Evolutionary conservation across 2,888 invertebrate species (phyloP), one percentile per base, ranked within the genome.

Genomic region (Plebejus anna): DNA sequence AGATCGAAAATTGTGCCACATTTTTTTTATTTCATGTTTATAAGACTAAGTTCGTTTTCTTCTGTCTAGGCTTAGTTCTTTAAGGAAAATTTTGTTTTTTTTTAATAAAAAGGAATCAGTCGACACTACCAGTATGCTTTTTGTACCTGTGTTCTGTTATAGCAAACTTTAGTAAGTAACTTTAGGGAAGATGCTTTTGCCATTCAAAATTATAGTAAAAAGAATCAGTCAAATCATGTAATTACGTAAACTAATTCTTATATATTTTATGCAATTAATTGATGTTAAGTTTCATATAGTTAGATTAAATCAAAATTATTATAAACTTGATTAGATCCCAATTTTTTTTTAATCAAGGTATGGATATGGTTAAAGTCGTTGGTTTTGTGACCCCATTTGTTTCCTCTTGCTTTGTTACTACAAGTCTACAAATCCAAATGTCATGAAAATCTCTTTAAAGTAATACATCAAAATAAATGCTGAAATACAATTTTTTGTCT

Each of bases 1-100:
- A 66, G 32, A 66, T 36, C 66, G 13, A 66, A 36, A 66, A 5
- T 32, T 66, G 66, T 66, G 66, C 66, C 66, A 36, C 66, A 28
- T 61, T 61, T 28, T 13, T 4, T 66, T 32, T 66, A 11, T 66
- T 32, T 59, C 59, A 2, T 7, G 59, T 59, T 22, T 9, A 16
- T 22, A 61, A 61, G 61, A 61, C 61, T n/a, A 11, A 9, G 11
- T 28, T n/a, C 2, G 16, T 36, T 5, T 32, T 13, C 16, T 36
- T 66, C 7, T 32, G 55, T 13, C 16, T 55, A 32, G 32, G 32
- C 16, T 13, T 32, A 32, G 32, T 13, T 32, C 66, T 66, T 13
- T 66, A 36, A 32, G 16, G 32, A 66, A 32, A 16, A 28, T 28
- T 66, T 13, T 0, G 5, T 66, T 66, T 66, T 66, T 11, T 13